Conservation (phyloP, 2,113 vertebrate species). For the Charina bottae region DNA sequence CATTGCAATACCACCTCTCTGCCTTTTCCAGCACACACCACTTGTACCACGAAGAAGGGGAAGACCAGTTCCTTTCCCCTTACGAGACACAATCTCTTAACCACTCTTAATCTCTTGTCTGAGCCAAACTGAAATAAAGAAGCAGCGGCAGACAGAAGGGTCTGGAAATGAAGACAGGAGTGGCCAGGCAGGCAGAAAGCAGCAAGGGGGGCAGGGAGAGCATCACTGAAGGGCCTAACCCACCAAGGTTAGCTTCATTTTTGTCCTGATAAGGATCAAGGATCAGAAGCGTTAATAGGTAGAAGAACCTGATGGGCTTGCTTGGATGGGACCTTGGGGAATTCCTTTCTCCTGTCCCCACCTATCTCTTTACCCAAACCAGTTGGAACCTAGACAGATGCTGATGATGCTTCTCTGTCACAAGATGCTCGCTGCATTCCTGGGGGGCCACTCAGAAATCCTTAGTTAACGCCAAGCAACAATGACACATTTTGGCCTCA, state of each 20-base stretch:
- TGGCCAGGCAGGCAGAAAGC: background rate
- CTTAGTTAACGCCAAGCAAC: too few species aligned
- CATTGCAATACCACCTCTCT: background rate
- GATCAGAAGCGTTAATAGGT: background rate
- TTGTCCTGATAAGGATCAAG: background rate
- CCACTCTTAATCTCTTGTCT: too few species aligned
- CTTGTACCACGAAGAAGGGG: background rate
- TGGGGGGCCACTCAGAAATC: too few species aligned
- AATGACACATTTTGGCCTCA: conserved; percentile 26
- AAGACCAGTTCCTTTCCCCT: background rate
- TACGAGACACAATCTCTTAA: too few species aligned
- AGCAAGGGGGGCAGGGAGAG: background rate
- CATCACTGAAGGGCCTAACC: too few species aligned
- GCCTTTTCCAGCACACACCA: background rate
- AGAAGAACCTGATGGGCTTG: background rate
- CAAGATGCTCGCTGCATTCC: conserved; percentile 17
- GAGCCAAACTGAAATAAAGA: too few species aligned
- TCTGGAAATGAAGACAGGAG: background rate
- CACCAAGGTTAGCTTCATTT: too few species aligned
- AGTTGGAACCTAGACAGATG: background rate
- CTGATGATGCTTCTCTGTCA: background rate
- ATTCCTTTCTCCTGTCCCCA: background rate
- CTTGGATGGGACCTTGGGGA: background rate
- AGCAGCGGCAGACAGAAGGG: background rate
- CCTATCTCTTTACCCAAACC: too few species aligned